These are phyloP conservation scores for Cantharis lateralis DNA, from an alignment of 2,888 invertebrate genomes.

Conservation along the genomic window DNA sequence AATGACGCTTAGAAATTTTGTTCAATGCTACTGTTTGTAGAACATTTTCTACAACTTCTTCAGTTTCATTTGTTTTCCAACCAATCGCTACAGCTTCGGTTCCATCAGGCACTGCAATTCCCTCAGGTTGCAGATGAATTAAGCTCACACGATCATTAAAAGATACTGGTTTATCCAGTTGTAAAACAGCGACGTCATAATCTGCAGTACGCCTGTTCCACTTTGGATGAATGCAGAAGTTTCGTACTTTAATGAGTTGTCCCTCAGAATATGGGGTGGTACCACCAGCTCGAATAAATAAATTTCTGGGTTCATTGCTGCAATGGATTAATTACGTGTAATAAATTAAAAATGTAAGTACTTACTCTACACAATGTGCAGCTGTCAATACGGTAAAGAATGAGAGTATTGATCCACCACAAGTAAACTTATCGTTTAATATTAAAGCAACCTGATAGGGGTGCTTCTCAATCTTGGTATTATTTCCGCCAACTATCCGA, in stretches of 20 bases:
- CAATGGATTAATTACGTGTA: too few species aligned
- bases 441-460: neutral
- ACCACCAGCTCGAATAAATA: neutral
- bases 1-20: accelerated
- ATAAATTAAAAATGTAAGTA: neutral
- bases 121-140: neutral
- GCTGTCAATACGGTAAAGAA: neutral
- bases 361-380: neutral
- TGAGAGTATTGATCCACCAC: neutral
- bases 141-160: neutral
- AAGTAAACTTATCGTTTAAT: accelerated
- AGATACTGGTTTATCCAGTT: neutral
- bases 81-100: neutral
- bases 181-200: neutral
- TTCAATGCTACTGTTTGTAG: neutral
- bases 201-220: neutral
- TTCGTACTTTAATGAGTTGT: neutral
- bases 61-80: neutral
- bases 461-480: neutral
- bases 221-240: neutral
- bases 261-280: neutral
- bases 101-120: neutral
- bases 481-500: neutral
- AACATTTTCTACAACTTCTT: accelerated
- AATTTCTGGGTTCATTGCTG: too few species aligned